Evolutionary conservation across 2,888 invertebrate genomes (phyloP).

Genomic region (Myopa tessellatipennis): DNA sequence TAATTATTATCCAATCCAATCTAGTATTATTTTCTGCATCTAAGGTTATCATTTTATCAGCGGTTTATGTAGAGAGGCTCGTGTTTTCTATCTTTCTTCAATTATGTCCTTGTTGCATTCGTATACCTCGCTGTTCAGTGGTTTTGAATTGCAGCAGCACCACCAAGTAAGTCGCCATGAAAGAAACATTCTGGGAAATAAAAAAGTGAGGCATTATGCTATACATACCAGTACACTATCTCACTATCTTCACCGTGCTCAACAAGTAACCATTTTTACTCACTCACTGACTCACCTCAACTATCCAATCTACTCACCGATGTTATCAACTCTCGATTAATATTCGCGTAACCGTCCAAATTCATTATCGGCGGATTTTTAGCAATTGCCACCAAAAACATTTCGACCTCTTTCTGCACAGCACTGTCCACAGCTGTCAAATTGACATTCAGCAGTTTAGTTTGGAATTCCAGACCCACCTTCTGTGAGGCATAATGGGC

Average conservation of each 20-base stretch:
- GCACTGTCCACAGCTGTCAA: slow-evolving; percentile 74
- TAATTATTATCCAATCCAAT: too few species aligned
- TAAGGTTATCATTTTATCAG: too few species aligned
- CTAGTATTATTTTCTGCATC: too few species aligned
- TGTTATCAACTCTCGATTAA: slow-evolving; percentile 77
- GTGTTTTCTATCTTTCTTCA: too few species aligned
- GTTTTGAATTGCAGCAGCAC: slow-evolving; percentile 80
- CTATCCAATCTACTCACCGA: slow-evolving; percentile 70
- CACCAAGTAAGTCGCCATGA: slow-evolving; percentile 79
- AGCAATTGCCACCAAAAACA: slow-evolving; percentile 79
- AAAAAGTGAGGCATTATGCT: neutral
- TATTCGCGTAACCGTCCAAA: slow-evolving; percentile 79
- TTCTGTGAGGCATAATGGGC: slow-evolving; percentile 77
- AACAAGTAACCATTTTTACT: slow-evolving; percentile 40
- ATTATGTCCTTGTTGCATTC: slow-evolving; percentile 67
- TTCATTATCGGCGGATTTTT: slow-evolving; percentile 84
- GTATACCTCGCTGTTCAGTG: slow-evolving; percentile 67
- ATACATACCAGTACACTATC: neutral
- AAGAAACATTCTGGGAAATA: slow-evolving; percentile 74
- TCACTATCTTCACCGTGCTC: slow-evolving; percentile 12
- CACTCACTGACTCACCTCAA: too few species aligned
- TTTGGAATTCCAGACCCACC: slow-evolving; percentile 74
- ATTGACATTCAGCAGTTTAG: slow-evolving; percentile 76
- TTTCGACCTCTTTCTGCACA: slow-evolving; percentile 77
- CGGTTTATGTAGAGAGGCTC: too few species aligned